These are phyloP conservation scores for Drosophila truncata DNA, from an alignment of 1,140 invertebrate species.

Conservation along the genomic window DNA sequence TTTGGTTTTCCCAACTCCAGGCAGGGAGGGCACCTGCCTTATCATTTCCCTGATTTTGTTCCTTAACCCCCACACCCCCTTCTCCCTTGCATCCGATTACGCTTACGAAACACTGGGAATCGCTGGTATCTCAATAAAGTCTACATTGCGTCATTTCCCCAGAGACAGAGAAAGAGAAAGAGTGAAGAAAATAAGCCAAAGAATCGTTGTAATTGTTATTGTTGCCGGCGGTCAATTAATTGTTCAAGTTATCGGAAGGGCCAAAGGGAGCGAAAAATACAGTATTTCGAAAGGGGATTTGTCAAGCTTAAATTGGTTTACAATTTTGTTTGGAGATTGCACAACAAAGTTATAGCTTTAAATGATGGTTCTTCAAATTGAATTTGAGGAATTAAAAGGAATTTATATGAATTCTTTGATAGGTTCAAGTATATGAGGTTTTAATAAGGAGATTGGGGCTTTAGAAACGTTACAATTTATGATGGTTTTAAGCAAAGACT, in stretches of 20 bases:
- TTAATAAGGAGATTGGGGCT: background rate
- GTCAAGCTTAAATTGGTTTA: slow-evolving; percentile 19
- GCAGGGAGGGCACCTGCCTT: slow-evolving; percentile 25
- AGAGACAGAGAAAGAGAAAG: background rate
- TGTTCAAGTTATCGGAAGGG: slow-evolving; percentile 25
- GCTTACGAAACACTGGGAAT: slow-evolving; percentile 29
- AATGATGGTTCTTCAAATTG: background rate
- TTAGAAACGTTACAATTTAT: background rate
- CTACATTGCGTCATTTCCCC: slow-evolving; percentile 60
- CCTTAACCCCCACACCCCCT: background rate
- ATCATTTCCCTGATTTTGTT: slow-evolving; percentile 10
- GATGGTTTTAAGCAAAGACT: background rate
- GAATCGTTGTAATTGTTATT: slow-evolving; percentile 25
- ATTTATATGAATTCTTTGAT: background rate
- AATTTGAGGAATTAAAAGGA: background rate
- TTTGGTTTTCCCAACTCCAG: slow-evolving; percentile 14
- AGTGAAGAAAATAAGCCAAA: background rate
- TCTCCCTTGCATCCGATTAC: slow-evolving; percentile 6
- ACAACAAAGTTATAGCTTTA: background rate
- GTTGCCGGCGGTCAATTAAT: slow-evolving; percentile 33
- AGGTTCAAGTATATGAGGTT: background rate
- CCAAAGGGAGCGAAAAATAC: background rate
- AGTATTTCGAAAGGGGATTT: slow-evolving; percentile 20
- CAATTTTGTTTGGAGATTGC: slow-evolving; percentile 13
- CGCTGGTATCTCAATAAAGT: slow-evolving; percentile 54